Evolutionary conservation across 1,140 invertebrate species (phyloP).

Genomic region (Maniola jurtina): DNA sequence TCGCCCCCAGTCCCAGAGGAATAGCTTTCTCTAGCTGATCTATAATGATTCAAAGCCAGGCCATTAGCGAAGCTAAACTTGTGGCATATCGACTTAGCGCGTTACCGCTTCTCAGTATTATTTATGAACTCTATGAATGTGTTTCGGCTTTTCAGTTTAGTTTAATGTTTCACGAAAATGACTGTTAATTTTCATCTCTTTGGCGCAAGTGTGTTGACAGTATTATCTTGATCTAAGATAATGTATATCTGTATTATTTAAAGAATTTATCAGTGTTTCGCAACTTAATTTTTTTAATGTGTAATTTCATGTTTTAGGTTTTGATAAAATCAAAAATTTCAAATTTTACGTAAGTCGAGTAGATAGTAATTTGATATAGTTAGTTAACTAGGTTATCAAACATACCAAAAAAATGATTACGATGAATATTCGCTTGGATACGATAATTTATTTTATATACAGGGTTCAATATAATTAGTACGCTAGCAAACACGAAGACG

Average conservation of each 20-base stretch:
- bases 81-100: constrained; percentile 34
- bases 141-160: constrained; percentile 4
- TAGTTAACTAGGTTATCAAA: too few species aligned
- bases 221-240: background rate
- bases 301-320: background rate
- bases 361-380: background rate
- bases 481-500: too few species aligned
- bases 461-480: too few species aligned
- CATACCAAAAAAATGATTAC: too few species aligned
- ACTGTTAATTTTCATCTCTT: background rate
- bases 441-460: too few species aligned
- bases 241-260: background rate
- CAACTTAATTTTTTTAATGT: background rate
- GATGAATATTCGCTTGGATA: too few species aligned
- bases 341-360: background rate
- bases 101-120: constrained; percentile 17
- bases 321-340: background rate
- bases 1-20: constrained; percentile 24
- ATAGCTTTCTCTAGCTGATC: constrained; percentile 31
- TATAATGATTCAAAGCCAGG: constrained; percentile 40
- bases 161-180: background rate
- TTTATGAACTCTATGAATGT: constrained; percentile 21
- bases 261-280: background rate
- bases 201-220: too few species aligned
- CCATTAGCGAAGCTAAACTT: constrained; percentile 57